Base-by-base conservation (phyloP, 1,140 invertebrate species). In the Drosophila kepulauana region DNA sequence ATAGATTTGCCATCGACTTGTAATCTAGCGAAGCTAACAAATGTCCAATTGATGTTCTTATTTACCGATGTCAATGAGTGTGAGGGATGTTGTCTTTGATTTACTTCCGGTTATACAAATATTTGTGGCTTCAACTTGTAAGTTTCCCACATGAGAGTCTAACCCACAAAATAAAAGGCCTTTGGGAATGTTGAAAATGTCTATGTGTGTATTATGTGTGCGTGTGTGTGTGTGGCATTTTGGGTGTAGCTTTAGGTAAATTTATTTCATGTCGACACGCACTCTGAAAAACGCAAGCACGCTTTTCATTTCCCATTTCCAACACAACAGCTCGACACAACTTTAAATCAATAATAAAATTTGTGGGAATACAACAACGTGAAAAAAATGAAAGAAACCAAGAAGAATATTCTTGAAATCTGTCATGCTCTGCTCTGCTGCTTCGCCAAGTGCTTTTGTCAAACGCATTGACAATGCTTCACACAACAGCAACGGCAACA, bases 341-440 rank as follows among this genome's bases (percentile, higher is more conserved):
- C 85, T 84, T 88, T 88, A 89, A 88, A 88, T 88, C 85, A 85
- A 89, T 88, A 89, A 82, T 61, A 70, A 66, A 82, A 69, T 75
- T 61, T 58, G 48, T 59, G 75, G 66, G 65, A 48, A 82, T 38
- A 38, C 35, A 38, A 38, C 8, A 79, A 68, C 20, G 20, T 25
- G 20, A 61, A 51, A 20, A 61, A n/a, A 13, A 15, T 25, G 20
- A 35, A 61, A 28, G 20, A 57, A 46, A 54, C 7, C 20, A 25
- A 25, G 2, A 25, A 13, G 13, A 56, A 54, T 64, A 74, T 68
- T 74, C 71, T 69, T 74, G 71, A 74, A 74, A 74, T 69, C 67
- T 70, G 46, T 61, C 54, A 61, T 49, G 41, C 64, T 63, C 28
- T 61, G 61, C 76, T 62, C 49, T 45, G 69, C 57, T 52, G 54